phyloP scores from a whole-genome alignment of 2,888 invertebrate genomes.

The Polydrusus tereticollis region DNA sequence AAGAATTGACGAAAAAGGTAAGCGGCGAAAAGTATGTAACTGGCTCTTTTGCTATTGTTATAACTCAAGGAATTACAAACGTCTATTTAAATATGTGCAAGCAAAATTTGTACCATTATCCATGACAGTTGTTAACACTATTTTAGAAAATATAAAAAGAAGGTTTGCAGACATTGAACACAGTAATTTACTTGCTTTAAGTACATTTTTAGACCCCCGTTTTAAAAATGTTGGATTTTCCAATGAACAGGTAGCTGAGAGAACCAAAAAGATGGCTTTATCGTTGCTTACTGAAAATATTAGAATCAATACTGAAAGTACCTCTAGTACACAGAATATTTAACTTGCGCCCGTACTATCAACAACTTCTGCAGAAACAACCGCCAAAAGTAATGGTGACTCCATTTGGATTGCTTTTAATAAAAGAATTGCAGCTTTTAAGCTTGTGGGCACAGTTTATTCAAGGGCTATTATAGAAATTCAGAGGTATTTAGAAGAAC shows the following conservation, averaged over 20 bases:
- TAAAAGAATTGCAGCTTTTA: neutral
- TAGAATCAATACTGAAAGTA: no score
- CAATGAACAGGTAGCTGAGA: conserved; percentile 19
- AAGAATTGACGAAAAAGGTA: conserved; percentile 47
- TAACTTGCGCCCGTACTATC: no score
- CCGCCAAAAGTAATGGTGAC: neutral
- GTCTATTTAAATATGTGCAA: conserved; percentile 24
- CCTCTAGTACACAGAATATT: no score
- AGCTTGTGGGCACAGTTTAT: conserved; percentile 25
- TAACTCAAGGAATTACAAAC: neutral
- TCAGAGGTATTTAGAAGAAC: conserved; percentile 48
- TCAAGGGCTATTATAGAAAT: conserved; percentile 49
- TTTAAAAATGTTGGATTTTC: conserved; percentile 51
- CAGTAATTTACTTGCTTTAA: conserved; percentile 39
- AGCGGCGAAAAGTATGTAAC: conserved; percentile 52
- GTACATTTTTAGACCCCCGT: conserved; percentile 52
- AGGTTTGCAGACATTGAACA: conserved; percentile 49
- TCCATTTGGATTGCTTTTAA: neutral
- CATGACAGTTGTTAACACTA: neutral
- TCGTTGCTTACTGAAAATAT: neutral
- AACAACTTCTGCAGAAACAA: no score
- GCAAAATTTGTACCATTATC: neutral
- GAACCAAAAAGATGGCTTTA: neutral
- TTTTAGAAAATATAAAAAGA: conserved; percentile 7
- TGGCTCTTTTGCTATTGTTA: conserved; percentile 31